These are phyloP conservation scores for Heliconius cydno DNA, from an alignment of 2,888 invertebrate genomes.

Conservation along the genomic window DNA sequence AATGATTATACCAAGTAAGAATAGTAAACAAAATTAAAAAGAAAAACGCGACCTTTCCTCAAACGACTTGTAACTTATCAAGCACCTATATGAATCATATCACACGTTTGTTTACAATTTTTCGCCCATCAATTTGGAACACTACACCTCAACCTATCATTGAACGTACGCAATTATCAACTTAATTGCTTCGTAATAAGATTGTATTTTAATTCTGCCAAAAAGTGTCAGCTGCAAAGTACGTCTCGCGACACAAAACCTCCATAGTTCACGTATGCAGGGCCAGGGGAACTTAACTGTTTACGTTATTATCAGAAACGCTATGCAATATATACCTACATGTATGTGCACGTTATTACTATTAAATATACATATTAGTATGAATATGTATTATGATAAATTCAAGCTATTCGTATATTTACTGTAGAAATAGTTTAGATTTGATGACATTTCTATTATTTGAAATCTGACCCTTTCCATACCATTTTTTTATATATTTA, in stretches of 20 bases:
- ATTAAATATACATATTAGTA: background rate
- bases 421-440: no score
- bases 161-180: constrained; percentile 36
- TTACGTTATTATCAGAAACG: constrained; percentile 13
- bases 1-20: no score
- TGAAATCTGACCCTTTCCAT: no score
- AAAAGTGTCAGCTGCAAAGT: background rate
- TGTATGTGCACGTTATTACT: background rate
- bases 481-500: no score
- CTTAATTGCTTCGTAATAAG: constrained; percentile 49
- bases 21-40: no score
- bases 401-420: background rate
- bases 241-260: constrained; percentile 63
- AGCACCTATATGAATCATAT: constrained; percentile 18
- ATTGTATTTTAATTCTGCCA: constrained; percentile 35
- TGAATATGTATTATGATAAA: no score
- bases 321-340: background rate
- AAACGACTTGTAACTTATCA: background rate
- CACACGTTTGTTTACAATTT: constrained; percentile 46
- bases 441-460: no score
- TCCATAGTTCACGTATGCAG: constrained; percentile 47
- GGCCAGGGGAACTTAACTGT: constrained; percentile 3
- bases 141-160: constrained; percentile 60
- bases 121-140: constrained; percentile 57
- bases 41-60: background rate